phyloP scores from a whole-genome alignment of 64 coral and sea anemone species.

The Montipora efflorescens region DNA sequence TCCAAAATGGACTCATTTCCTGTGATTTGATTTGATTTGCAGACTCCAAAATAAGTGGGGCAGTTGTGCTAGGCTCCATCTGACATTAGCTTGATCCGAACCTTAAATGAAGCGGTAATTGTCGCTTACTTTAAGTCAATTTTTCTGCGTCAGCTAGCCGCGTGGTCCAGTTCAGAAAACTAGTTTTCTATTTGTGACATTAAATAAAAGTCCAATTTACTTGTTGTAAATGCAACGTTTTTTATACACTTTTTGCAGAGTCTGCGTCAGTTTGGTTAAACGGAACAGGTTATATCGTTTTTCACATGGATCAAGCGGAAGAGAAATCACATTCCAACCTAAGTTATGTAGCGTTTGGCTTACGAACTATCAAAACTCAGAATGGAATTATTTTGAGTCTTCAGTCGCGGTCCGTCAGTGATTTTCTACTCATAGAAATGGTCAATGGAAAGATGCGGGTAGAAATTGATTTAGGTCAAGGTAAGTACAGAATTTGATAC shows the following conservation, averaged over 20 bases:
- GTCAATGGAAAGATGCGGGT: conserved; percentile 39
- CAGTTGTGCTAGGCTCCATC: too few relatives aligned
- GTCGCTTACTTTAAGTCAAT: too few relatives aligned
- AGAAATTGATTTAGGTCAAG: conserved; percentile 49
- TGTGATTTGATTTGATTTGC: too few relatives aligned
- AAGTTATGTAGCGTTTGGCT: conserved; percentile 30
- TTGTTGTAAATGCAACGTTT: neutral
- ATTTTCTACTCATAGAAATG: conserved; percentile 56
- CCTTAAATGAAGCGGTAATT: too few relatives aligned
- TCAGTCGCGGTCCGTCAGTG: neutral
- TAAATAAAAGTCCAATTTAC: too few relatives aligned
- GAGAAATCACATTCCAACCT: neutral
- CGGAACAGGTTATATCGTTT: conserved; percentile 58
- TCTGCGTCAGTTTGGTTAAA: conserved; percentile 63
- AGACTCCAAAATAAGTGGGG: too few relatives aligned
- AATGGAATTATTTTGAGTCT: conserved; percentile 50
- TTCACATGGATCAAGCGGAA: neutral
- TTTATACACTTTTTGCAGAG: conserved; percentile 12
- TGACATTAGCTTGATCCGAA: too few relatives aligned
- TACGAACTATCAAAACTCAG: neutral
- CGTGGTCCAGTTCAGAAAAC: too few relatives aligned
- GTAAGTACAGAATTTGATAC: neutral
- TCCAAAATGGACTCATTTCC: too few relatives aligned
- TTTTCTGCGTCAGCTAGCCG: too few relatives aligned
- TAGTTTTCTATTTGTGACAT: too few relatives aligned